Evolutionary conservation across 2,113 vertebrate species (phyloP), one percentile per base, ranked within the genome.

Genomic region (Malaclemys terrapin): DNA sequence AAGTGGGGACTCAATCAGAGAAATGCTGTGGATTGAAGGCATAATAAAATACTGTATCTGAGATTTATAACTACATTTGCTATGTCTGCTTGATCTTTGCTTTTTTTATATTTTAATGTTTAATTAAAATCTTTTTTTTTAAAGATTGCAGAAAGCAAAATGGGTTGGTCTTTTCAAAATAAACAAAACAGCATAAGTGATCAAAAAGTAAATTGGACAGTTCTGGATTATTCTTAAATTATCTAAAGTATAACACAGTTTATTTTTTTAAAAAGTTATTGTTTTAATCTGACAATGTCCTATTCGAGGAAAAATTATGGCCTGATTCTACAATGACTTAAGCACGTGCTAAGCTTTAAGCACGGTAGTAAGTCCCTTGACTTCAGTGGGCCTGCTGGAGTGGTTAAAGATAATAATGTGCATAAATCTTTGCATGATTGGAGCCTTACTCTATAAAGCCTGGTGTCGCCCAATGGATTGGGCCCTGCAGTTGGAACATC

Each of bases 1-100:
- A 81, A 92, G 93, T 88, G 94, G 49, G 91, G 81, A 95, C 85
- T 93, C 95, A 97, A 92, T 97, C 93, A 93, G 92, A 96, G 96
- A 96, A 96, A 96, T 88, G 91, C 85, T 0, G 1, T 0, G 24
- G 85, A 24, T 49, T 89, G 88, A 65, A 88, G 80, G 92, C 10
- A 95, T 35, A 93, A 83, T 79, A 89, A 82, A 92, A 50, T 47
- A 27, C 75, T 84, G 1, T 14, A 78, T 47, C 47, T 69, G 76
- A 80, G 88, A 69, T n/a, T 11, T 91, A 16, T 0, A 0, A 1
- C 56, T 22, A 12, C 47, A 75, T 81, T 94, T 86, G 89, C 72
- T 86, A 84, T 84, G 50, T 38, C 38, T 80, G 0, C 76, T 87
- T 75, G 76, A 90, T 56, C 50, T 38, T 72, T 72, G n/a, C 72